Evolutionary conservation across 1,140 invertebrate species (phyloP), one percentile per base, ranked within the genome.

Genomic region (Lepidotrigona ventralis): DNA sequence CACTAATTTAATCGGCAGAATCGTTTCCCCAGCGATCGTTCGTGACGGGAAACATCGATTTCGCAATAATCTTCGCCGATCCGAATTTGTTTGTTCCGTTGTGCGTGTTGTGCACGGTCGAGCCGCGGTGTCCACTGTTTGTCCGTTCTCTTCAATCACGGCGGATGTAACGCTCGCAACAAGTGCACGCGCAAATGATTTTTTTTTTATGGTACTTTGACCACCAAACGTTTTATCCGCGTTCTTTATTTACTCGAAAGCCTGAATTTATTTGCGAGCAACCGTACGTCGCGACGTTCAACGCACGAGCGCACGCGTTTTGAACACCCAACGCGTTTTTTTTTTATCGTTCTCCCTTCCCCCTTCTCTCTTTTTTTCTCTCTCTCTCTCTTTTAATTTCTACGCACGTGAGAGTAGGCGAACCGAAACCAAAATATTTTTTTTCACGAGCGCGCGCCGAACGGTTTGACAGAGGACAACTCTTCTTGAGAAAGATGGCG

Each of bases 171-270:
- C 39, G 53, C 12, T 66, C 39, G 73, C 73, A 70, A 69, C 73
- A 77, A 75, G 80, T 82, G 74, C 73, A 77, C 73, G 73, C 23
- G 63, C 54, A 82, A 82, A 77, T 82, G 80, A 77, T 66, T 73
- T 84, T 83, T 83, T 83, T 83, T 84, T 84, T 79, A 79, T 79
- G 76, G 56, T 68, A 69, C 76, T 78, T 83, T 79, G 81, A 58
- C 66, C 75, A 29, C 46, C 81, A 83, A 83, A 79, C 75, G 75
- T 78, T 79, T 78, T 58, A 77, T 82, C 80, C 63, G 53, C n/a
- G 73, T 82, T 77, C 74, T 76, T 82, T 82, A 82, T 82, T 82
- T 82, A 77, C 80, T 9, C 73, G 73, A 60, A 29, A 69, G 56
- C 53, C 73, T 54, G 60, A 73, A 82, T 82, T 82, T 82, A 82